These are phyloP conservation scores for Drosophila multiciliata DNA, from an alignment of 2,888 invertebrate genomes.

Conservation along the genomic window DNA sequence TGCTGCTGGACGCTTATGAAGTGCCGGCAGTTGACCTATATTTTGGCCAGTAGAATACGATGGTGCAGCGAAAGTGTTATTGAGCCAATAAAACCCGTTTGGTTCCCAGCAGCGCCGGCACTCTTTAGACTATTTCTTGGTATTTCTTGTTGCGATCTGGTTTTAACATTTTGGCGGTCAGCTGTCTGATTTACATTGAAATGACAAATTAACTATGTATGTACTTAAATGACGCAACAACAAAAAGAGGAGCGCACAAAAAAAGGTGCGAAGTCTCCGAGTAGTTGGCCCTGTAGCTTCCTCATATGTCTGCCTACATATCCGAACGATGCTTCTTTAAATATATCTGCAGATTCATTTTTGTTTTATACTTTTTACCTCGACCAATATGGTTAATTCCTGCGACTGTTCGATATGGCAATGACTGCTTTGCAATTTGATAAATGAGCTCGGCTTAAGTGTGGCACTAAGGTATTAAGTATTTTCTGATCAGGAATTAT, in stretches of 20 bases:
- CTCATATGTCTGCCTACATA: constrained; percentile 60
- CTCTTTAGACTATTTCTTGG: constrained; percentile 70
- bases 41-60: constrained; percentile 64
- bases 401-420: constrained; percentile 40
- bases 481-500: constrained; percentile 10
- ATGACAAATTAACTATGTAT: constrained; percentile 66
- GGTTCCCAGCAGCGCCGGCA: constrained; percentile 22
- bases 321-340: constrained; percentile 24
- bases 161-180: constrained; percentile 70
- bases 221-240: constrained; percentile 27
- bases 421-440: constrained; percentile 50
- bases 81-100: constrained; percentile 69
- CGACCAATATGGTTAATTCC: constrained; percentile 58
- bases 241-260: constrained; percentile 12
- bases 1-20: constrained; percentile 26
- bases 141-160: constrained; percentile 27
- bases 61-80: constrained; percentile 76
- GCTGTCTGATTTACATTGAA: constrained; percentile 73
- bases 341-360: neutral
- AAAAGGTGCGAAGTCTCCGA: constrained; percentile 44
- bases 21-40: constrained; percentile 65
- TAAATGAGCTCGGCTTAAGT: constrained; percentile 55
- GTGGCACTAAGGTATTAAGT: constrained; percentile 16
- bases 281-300: constrained; percentile 72
- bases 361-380: constrained; percentile 35